These are phyloP conservation scores for Chalcis sispes DNA, from an alignment of 2,888 invertebrate species.

Conservation along the genomic window DNA sequence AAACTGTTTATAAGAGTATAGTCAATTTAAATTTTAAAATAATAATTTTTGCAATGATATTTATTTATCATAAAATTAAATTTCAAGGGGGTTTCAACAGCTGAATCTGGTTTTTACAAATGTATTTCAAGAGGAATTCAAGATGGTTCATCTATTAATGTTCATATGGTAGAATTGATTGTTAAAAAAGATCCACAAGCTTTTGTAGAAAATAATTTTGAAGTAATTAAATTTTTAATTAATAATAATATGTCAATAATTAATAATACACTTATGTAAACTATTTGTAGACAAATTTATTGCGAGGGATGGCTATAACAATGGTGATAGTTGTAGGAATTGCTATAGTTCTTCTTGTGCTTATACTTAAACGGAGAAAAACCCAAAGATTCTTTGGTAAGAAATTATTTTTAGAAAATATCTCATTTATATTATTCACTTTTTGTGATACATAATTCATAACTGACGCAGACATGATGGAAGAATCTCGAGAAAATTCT, in stretches of 20 bases:
- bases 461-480: slow-evolving; percentile 64
- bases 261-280: slow-evolving; percentile 3
- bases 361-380: slow-evolving; percentile 64
- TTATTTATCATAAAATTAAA: slow-evolving; percentile 22
- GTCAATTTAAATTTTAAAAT: slow-evolving; percentile 1
- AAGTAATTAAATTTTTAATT: slow-evolving; percentile 64
- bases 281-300: slow-evolving; percentile 68
- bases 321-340: slow-evolving; percentile 70
- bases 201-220: slow-evolving; percentile 70
- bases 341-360: slow-evolving; percentile 67
- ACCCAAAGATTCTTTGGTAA: slow-evolving; percentile 70
- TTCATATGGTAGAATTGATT: slow-evolving; percentile 80
- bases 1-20: slow-evolving; percentile 81
- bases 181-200: slow-evolving; percentile 78
- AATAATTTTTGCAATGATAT: slow-evolving; percentile 2
- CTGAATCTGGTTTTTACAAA: slow-evolving; percentile 82
- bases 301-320: slow-evolving; percentile 68
- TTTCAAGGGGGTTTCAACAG: slow-evolving; percentile 79
- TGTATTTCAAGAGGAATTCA: slow-evolving; percentile 81
- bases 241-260: background rate
- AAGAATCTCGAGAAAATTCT: slow-evolving; percentile 72
- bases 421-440: slow-evolving; percentile 25
- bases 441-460: slow-evolving; percentile 31
- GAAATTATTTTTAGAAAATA: slow-evolving; percentile 19
- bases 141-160: slow-evolving; percentile 77